Evolutionary conservation across 92 coral and sea anemone genomes (phyloP).

Genomic region (Phymanthus crucifer): DNA sequence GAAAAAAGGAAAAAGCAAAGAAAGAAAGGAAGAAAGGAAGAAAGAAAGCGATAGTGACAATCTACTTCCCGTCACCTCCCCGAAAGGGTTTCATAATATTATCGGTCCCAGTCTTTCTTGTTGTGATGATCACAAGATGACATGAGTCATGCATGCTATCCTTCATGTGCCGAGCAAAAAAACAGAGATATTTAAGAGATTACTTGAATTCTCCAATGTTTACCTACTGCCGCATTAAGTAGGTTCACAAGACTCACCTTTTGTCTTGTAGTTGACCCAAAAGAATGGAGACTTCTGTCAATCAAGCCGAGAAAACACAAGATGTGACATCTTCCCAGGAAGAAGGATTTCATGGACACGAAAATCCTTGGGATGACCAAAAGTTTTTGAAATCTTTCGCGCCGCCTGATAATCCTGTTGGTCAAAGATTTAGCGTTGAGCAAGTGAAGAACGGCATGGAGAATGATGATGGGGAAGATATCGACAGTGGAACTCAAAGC

Average conservation of each 20-base stretch:
- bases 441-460: conserved; percentile 40
- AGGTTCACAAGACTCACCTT: conserved; percentile 17
- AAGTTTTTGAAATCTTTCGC: conserved; percentile 3
- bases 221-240: neutral
- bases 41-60: neutral
- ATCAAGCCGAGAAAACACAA: conserved; percentile 5
- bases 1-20: neutral
- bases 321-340: neutral
- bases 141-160: neutral
- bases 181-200: neutral
- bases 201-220: neutral
- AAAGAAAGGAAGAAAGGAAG: neutral
- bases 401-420: conserved; percentile 14
- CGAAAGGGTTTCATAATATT: neutral
- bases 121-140: neutral
- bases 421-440: conserved; percentile 54
- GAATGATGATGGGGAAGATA: conserved; percentile 13
- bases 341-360: conserved; percentile 17
- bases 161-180: neutral
- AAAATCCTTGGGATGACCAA: conserved; percentile 14
- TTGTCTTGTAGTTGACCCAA: neutral
- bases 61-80: neutral
- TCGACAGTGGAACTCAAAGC: conserved; percentile 28
- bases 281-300: conserved; percentile 1
- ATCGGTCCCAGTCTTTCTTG: neutral